phyloP scores from a whole-genome alignment of 2,888 invertebrate genomes.

The Smittia aterrima region DNA sequence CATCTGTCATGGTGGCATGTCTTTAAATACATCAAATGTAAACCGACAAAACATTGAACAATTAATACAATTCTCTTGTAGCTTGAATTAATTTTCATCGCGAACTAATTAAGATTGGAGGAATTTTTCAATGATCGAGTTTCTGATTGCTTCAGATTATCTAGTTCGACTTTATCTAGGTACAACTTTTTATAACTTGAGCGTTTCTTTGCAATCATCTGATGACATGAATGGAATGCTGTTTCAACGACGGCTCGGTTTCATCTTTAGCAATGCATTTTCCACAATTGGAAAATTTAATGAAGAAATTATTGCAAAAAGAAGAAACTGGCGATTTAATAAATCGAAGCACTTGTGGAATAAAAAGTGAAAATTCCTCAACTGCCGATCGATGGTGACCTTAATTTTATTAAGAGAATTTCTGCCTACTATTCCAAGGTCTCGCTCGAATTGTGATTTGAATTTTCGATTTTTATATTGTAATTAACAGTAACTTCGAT shows the following conservation, averaged over 20 bases:
- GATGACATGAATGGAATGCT: constrained; percentile 6
- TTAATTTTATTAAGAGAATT: not conserved
- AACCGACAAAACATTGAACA: not conserved
- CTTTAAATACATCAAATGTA: not conserved
- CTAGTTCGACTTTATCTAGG: not conserved
- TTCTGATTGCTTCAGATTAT: not conserved
- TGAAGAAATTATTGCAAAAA: not conserved
- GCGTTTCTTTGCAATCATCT: not conserved
- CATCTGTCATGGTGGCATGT: not conserved
- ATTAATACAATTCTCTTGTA: not conserved
- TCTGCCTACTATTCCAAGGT: not conserved
- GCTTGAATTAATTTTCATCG: not conserved
- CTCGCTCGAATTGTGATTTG: no score
- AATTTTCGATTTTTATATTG: not conserved
- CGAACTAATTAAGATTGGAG: constrained; percentile 23
- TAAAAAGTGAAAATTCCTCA: not conserved
- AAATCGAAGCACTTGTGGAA: not conserved
- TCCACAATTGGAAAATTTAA: constrained; percentile 14
- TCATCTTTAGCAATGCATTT: not conserved
- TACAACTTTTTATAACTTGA: no score
- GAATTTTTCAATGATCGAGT: not conserved
- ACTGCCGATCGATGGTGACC: not conserved
- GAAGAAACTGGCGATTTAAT: not conserved
- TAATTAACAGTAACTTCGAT: not conserved
- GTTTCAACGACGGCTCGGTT: not conserved